Conservation (phyloP, 2,113 vertebrate genomes). For the Cisticola juncidis region DNA sequence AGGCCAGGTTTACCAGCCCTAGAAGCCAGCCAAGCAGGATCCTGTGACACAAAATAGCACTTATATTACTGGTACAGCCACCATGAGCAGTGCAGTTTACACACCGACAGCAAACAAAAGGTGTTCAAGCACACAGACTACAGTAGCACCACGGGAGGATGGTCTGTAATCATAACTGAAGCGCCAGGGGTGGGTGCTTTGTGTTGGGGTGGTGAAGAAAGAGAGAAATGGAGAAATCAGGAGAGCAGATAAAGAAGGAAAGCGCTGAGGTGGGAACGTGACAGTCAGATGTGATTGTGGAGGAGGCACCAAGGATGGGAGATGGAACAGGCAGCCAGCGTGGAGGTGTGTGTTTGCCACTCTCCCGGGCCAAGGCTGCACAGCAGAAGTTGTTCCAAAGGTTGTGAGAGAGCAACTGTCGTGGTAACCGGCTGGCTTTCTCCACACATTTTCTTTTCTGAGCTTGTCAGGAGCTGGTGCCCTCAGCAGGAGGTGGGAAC, state of each 20-base stretch:
- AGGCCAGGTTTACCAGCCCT: background rate
- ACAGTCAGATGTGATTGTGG: constrained; percentile 28
- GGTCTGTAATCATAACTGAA: background rate
- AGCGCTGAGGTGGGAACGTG: background rate
- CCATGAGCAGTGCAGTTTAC: fast-evolving
- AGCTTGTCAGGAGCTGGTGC: background rate
- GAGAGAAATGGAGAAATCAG: background rate
- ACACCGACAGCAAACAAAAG: background rate
- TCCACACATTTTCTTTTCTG: background rate
- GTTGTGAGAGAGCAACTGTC: background rate
- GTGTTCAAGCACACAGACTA: background rate
- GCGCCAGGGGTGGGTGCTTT: background rate
- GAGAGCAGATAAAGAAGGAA: background rate
- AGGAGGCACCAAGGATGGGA: background rate
- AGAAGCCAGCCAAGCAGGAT: background rate
- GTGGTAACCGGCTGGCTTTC: background rate
- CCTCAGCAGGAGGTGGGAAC: background rate
- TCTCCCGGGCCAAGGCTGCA: background rate
- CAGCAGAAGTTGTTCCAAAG: background rate
- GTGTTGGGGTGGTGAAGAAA: background rate
- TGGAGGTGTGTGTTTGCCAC: background rate
- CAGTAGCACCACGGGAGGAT: fast-evolving
- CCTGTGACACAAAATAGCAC: background rate
- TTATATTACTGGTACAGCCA: background rate
- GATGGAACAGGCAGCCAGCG: background rate